Conservation (phyloP, 2,113 vertebrate species). For the Mastomys natalensis region DNA sequence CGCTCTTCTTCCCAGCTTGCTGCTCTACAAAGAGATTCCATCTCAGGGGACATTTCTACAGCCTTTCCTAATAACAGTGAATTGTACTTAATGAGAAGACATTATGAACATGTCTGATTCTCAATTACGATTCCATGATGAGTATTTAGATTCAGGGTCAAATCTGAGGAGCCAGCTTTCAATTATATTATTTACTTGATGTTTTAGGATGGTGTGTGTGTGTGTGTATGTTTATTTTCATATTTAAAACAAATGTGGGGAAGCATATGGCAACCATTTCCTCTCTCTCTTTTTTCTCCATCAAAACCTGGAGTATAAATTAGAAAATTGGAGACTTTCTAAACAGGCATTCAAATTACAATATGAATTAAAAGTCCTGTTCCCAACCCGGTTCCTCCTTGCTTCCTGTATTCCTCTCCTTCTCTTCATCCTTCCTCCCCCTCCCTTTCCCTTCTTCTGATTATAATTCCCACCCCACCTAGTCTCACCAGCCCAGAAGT, state of each 20-base stretch:
- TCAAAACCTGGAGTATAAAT: conserved; percentile 9
- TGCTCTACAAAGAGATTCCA: neutral
- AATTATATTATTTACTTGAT: conserved; percentile 7
- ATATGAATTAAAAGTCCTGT: neutral
- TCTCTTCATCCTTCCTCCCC: neutral
- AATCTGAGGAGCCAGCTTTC: conserved; percentile 47
- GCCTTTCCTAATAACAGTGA: conserved; percentile 32
- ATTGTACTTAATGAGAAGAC: conserved; percentile 42
- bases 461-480: neutral
- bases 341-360: conserved; percentile 32
- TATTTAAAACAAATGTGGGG: conserved; percentile 27
- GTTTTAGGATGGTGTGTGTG: neutral
- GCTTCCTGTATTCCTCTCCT: neutral
- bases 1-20: neutral
- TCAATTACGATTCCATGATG: conserved; percentile 50
- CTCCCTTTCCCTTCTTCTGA: neutral
- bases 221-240: conserved; percentile 12
- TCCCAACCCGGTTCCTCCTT: too few species aligned
- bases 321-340: conserved; percentile 47
- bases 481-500: neutral
- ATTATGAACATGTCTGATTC: conserved; percentile 39
- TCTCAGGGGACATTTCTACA: conserved; percentile 34
- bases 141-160: conserved; percentile 21
- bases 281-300: conserved; percentile 9
- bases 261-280: conserved; percentile 62